A percentile compares a stretch with the other conserved stretches of the same genome.
phyloP scores from a whole-genome alignment of 2,113 vertebrate genomes.

The Telmatochromis brichardi region DNA sequence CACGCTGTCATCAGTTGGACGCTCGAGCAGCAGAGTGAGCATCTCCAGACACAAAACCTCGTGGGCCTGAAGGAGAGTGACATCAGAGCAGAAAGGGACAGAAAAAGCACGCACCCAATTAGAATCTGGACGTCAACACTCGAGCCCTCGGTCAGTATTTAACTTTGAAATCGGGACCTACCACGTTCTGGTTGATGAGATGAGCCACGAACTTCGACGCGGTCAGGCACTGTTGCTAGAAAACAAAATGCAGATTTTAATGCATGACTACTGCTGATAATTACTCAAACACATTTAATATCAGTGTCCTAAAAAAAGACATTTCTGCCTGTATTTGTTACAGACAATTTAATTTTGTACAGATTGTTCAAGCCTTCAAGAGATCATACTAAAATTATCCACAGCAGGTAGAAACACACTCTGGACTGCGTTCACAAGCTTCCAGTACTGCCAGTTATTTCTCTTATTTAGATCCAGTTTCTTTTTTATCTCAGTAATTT shows the following conservation, averaged over 20 bases:
- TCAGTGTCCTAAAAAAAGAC: background rate
- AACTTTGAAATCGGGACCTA: constrained; percentile 38
- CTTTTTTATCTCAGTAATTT: background rate
- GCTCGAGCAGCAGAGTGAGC: constrained; percentile 93
- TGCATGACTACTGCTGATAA: background rate
- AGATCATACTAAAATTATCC: background rate
- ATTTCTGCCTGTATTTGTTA: background rate
- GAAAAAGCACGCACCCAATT: background rate
- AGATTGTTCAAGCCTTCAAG: background rate
- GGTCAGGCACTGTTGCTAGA: constrained; percentile 93
- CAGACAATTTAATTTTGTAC: background rate
- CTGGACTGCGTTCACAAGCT: background rate
- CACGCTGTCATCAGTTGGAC: constrained; percentile 95
- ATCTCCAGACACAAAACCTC: constrained; percentile 97
- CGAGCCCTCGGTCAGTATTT: rapidly evolving
- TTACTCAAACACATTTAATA: background rate
- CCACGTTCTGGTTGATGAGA: constrained; percentile 99
- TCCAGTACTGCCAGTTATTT: background rate
- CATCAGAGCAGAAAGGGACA: background rate
- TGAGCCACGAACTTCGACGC: constrained; percentile 97
- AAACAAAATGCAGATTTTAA: constrained; percentile 45
- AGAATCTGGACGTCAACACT: background rate
- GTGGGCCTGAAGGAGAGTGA: constrained; percentile 76
- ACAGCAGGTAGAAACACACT: background rate
- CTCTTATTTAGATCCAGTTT: background rate